Base-by-base conservation (phyloP, 2,113 vertebrate genomes). In the Lophochroa leadbeateri region DNA sequence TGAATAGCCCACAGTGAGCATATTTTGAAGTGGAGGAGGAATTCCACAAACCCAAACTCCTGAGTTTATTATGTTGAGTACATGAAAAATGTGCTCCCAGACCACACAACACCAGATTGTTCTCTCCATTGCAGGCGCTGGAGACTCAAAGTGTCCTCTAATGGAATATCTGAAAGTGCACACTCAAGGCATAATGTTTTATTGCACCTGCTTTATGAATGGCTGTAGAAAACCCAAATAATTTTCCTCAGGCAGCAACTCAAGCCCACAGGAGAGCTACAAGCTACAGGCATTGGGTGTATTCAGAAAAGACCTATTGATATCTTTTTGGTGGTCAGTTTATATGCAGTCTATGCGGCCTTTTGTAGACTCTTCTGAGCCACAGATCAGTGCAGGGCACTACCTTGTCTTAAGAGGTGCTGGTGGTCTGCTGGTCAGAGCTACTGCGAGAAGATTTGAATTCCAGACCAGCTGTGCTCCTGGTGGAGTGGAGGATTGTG, bases 1-100 rank as follows among this genome's bases (percentile, higher is more conserved):
- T 69, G 44, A 44, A 52, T 49, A 82, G 53, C 75, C 94, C 85
- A 92, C 70, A 2, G 39, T 11, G 57, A 92, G 39, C 77, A 75
- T 95, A 70, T 57, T 96, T 96, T 57, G 64, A 37, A 76, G 60
- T 35, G 80, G 88, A 74, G 63, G 90, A 92, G 71, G 92, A 93
- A 88, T 80, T 46, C 29, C 69, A 86, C 49, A 74, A 47, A 33
- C 46, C 46, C 39, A 67, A 11, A 49, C n/a, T 70, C 64, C 41
- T 58, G 58, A 70, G 58, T 57, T 58, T 65, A 20, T 35, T 23
- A 17, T 63, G 68, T 88, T 90, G 71, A 74, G 25, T 31, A 23
- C 24, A 18, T 74, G 82, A 90, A 90, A 93, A 77, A 93, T 80
- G 31, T 82, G 61, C 58, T 86, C 23, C 63, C 23, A 7, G 63